Base-by-base conservation (phyloP, 2,888 invertebrate genomes). In the Eupithecia insigniata region DNA sequence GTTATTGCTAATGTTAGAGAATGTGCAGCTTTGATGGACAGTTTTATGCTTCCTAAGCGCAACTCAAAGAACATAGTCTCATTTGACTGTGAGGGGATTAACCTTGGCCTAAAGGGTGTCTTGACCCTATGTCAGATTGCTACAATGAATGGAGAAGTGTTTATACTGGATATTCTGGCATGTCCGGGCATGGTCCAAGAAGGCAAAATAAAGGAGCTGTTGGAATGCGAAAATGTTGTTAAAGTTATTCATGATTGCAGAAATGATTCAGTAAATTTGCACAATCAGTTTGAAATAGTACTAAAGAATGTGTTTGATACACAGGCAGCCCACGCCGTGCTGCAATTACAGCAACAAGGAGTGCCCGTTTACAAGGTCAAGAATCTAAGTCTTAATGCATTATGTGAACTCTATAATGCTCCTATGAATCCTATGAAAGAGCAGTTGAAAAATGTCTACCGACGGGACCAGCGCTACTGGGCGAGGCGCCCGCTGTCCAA, bases 311-410 rank as follows among this genome's bases (percentile, higher is more conserved):
- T 99, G 67, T 98, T 99, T 89, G 98, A 99, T 88, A 98, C 98
- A 46, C 98, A 98, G 95, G 97, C 97, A 51, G 99, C 98, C 60
- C 98, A 99, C 90, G 97, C 98, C 69, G 97, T 99, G 16, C 92
- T 99, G 66, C 98, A 98, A 85, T 97, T 96, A 85, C 98, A 98
- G 92, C 97, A 98, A 83, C 97, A 97, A 74, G 96, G 97, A 75
- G 97, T 98, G 83, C 98, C 99, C 46, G 98, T 99, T 67, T 98
- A 98, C 87, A 99, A 99, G 94, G 98, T 98, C 69, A 98, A 99
- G 92, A 98, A 98, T 88, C 96, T 98, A 66, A 98, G 98, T 81
- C 94, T 99, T 72, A 98, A 98, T 93, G 97, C 98, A 69, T 94
- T 99, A 70, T 99, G 99, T 90, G 97, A 98, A 90, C 95, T 96